Evolutionary conservation across 1,140 invertebrate species (phyloP).

Genomic region (Drosophila kanapiae): DNA sequence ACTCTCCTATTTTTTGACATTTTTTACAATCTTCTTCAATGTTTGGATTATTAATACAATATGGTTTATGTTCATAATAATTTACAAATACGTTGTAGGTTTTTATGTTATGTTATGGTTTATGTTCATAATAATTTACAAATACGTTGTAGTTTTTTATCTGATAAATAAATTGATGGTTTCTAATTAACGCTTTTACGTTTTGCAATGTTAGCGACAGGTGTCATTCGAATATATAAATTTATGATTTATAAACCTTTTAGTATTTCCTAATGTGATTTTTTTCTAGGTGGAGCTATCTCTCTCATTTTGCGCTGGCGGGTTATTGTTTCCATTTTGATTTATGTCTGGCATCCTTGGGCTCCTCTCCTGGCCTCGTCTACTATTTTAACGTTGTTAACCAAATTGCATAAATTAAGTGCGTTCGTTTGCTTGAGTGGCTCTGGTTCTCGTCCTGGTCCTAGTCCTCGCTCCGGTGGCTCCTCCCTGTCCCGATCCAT

Average conservation of each 20-base stretch:
- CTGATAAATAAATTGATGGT: neutral
- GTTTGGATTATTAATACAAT: neutral
- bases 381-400: constrained; percentile 84
- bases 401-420: constrained; percentile 84
- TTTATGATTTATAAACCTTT: neutral
- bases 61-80: no score
- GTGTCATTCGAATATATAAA: neutral
- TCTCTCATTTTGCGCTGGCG: constrained; percentile 27
- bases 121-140: no score
- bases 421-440: constrained; percentile 80
- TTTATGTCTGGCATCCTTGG: constrained; percentile 73
- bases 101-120: no score
- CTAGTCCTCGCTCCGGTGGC: constrained; percentile 31
- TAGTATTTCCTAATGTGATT: constrained; percentile 1
- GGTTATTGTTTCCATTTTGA: constrained; percentile 84
- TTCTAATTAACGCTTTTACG: neutral
- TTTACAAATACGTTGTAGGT: no score
- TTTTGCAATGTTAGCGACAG: constrained; percentile 3
- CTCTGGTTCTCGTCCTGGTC: constrained; percentile 16
- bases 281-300: constrained; percentile 29
- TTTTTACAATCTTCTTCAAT: no score
- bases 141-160: no score
- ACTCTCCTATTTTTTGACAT: no score
- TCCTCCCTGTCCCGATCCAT: constrained; percentile 12
- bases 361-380: constrained; percentile 53